These are phyloP conservation scores for Stichopus chloronotus DNA, from an alignment of 35 echinoderm and acorn worm species.

Conservation along the genomic window DNA sequence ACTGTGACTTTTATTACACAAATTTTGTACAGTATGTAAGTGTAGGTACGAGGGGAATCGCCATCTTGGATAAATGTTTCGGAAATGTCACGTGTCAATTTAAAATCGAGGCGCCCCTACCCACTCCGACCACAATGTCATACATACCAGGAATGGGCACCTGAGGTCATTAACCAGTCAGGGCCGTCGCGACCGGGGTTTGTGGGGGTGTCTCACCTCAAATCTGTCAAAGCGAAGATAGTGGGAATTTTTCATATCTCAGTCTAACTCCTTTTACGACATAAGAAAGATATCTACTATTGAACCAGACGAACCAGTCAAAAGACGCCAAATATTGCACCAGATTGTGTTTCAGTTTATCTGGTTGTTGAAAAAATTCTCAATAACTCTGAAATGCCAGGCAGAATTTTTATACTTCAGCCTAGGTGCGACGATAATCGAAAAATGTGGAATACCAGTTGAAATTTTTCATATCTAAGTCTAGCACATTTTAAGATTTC, in stretches of 20 bases:
- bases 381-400: too few relatives aligned
- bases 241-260: neutral
- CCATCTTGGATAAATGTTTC: slow-evolving; percentile 13
- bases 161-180: neutral
- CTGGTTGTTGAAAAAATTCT: too few relatives aligned
- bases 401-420: too few relatives aligned
- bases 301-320: too few relatives aligned
- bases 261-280: too few relatives aligned
- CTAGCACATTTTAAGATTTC: too few relatives aligned
- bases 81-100: neutral
- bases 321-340: too few relatives aligned
- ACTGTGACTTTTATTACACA: neutral
- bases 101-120: neutral
- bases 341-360: too few relatives aligned
- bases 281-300: too few relatives aligned
- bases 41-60: neutral
- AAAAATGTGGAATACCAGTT: too few relatives aligned
- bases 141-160: neutral
- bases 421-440: too few relatives aligned
- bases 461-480: too few relatives aligned
- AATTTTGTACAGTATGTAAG: neutral
- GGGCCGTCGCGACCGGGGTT: neutral
- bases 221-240: neutral
- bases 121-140: neutral
- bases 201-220: neutral